Evolutionary conservation across 2,888 invertebrate species (phyloP).

Genomic region (Aspidiotus destructor): DNA sequence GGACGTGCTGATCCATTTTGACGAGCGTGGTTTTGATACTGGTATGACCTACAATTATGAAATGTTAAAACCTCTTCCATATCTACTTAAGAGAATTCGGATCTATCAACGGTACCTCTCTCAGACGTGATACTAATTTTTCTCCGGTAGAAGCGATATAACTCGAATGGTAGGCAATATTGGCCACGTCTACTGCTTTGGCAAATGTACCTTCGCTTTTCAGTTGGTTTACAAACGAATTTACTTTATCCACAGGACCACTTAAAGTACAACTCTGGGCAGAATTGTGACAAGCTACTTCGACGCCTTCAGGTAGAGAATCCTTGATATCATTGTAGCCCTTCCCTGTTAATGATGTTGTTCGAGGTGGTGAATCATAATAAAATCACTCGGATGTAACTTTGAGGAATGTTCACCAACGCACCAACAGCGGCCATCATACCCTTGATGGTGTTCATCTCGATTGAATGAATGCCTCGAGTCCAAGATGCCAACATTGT

Average conservation of each 20-base stretch:
- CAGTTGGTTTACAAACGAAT: constrained; percentile 55
- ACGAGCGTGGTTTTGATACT: constrained; percentile 45
- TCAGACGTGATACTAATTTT: constrained; percentile 54
- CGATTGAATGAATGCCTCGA: constrained; percentile 46
- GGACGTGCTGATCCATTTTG: constrained; percentile 55
- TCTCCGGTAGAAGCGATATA: constrained; percentile 68
- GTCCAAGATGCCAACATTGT: constrained; percentile 52
- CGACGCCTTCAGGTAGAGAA: constrained; percentile 49
- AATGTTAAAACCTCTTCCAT: neutral
- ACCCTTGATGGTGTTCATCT: constrained; percentile 43
- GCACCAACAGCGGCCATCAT: constrained; percentile 50
- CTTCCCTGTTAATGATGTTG: constrained; percentile 33
- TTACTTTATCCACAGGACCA: constrained; percentile 58
- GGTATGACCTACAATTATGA: constrained; percentile 20
- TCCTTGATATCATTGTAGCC: constrained; percentile 38
- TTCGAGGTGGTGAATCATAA: no score
- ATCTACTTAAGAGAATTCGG: neutral
- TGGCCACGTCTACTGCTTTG: constrained; percentile 71
- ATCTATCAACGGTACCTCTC: constrained; percentile 39
- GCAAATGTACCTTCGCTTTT: constrained; percentile 64
- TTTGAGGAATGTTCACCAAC: neutral
- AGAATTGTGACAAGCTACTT: constrained; percentile 72
- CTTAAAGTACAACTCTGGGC: constrained; percentile 68
- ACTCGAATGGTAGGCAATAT: constrained; percentile 81
- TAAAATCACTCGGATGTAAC: neutral